A percentile compares a stretch with the other conserved stretches of the same genome.
Conservation (phyloP, 2,113 vertebrate species). For the Bos indicus region DNA sequence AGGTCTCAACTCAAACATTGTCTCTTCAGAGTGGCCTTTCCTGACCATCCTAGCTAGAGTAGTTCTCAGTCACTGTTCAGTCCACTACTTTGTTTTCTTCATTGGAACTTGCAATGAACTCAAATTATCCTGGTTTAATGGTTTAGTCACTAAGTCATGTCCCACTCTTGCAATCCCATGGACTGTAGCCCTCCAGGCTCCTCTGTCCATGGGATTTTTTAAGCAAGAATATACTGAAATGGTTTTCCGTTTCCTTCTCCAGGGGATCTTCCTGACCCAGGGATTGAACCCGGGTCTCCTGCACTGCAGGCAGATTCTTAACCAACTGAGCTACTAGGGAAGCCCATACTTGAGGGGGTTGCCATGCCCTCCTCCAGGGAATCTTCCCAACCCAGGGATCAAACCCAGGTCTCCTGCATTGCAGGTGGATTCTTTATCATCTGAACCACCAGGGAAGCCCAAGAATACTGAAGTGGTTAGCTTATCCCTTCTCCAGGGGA, state of each 20-base stretch:
- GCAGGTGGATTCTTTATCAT: neutral
- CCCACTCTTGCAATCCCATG: neutral
- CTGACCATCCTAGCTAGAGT: neutral
- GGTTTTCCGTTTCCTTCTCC: neutral
- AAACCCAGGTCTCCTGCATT: neutral
- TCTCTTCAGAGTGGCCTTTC: neutral
- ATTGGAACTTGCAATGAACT: accelerated
- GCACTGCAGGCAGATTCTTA: neutral
- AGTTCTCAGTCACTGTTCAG: accelerated
- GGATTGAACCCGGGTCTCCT: neutral
- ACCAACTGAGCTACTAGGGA: neutral
- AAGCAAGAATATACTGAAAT: neutral
- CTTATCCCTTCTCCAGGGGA: neutral
- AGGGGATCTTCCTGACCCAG: neutral
- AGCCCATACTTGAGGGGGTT: neutral
- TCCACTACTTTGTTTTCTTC: neutral
- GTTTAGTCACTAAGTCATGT: neutral
- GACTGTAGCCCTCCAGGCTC: neutral
- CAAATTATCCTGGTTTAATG: neutral
- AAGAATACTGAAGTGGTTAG: neutral
- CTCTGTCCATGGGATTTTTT: neutral
- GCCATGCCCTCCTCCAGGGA: neutral
- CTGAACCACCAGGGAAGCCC: neutral
- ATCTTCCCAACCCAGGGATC: neutral
- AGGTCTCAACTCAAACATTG: neutral